Evolutionary conservation across 2,113 vertebrate species (phyloP).

Genomic region (Mesocricetus auratus): DNA sequence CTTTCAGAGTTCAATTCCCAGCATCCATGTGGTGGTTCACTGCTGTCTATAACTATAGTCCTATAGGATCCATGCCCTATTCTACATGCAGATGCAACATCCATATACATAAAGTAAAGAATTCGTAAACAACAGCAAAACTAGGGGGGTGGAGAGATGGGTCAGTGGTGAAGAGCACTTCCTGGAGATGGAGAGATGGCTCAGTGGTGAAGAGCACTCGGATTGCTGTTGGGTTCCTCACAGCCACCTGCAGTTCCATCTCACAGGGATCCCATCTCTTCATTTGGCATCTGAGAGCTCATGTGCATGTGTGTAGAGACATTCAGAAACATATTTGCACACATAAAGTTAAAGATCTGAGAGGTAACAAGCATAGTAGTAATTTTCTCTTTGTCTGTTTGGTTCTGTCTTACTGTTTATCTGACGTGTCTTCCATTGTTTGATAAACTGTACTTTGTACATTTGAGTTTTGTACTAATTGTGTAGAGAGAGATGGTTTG

Average conservation of each 20-base stretch:
- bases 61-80: background rate
- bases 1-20: background rate
- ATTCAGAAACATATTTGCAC: background rate
- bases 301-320: background rate
- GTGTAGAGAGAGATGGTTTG: background rate
- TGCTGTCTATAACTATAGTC: background rate
- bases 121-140: background rate
- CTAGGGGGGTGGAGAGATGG: background rate
- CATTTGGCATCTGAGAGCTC: background rate
- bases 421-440: background rate
- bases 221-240: background rate
- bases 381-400: background rate
- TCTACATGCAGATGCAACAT: background rate
- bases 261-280: background rate
- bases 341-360: background rate
- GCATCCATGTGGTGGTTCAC: too few relatives aligned
- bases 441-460: slow-evolving; percentile 15
- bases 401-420: background rate
- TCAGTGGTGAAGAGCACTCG: background rate
- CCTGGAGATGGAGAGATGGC: background rate
- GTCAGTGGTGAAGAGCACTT: background rate
- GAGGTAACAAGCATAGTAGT: background rate
- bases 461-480: slow-evolving; percentile 42
- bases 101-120: background rate
- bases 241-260: background rate